phyloP scores from a whole-genome alignment of 2,888 invertebrate species.

The Mycogona germanica region DNA sequence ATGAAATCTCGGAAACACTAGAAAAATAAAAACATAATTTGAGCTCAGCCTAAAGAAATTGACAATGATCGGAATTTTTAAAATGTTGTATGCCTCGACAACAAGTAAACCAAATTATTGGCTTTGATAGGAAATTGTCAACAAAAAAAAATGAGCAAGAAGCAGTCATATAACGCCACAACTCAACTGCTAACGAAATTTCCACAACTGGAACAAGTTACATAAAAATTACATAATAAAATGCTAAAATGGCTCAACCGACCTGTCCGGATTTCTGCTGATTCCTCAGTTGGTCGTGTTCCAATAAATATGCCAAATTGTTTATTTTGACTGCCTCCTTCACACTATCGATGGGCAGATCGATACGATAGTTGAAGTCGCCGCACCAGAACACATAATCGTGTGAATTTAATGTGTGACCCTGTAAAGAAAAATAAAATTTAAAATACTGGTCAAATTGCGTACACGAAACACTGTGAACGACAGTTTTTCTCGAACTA shows the following conservation, averaged over 20 bases:
- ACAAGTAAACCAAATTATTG: neutral
- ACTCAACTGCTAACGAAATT: slow-evolving; percentile 14
- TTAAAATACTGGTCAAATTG: neutral
- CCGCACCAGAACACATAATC: slow-evolving; percentile 99
- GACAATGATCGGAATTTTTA: no score
- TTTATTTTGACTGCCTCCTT: slow-evolving; percentile 66
- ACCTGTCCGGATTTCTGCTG: slow-evolving; percentile 35
- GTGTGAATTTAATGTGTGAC: slow-evolving; percentile 80
- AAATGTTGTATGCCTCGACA: no score
- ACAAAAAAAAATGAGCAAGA: slow-evolving; percentile 22
- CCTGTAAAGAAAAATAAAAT: slow-evolving; percentile 37
- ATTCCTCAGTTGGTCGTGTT: slow-evolving; percentile 71
- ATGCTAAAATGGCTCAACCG: neutral
- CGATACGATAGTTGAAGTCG: slow-evolving; percentile 96
- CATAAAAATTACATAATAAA: neutral
- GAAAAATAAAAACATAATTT: slow-evolving; percentile 11
- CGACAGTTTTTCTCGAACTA: no score
- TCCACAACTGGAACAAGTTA: slow-evolving; percentile 15
- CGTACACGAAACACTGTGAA: no score
- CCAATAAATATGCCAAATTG: slow-evolving; percentile 59
- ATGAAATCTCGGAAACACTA: slow-evolving; percentile 80
- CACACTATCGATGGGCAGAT: slow-evolving; percentile 88
- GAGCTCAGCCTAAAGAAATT: neutral
- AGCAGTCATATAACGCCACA: neutral
- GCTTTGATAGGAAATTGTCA: slow-evolving; percentile 31